Conservation (phyloP, 2,113 vertebrate genomes). For the Corythornis madagascariensis region DNA sequence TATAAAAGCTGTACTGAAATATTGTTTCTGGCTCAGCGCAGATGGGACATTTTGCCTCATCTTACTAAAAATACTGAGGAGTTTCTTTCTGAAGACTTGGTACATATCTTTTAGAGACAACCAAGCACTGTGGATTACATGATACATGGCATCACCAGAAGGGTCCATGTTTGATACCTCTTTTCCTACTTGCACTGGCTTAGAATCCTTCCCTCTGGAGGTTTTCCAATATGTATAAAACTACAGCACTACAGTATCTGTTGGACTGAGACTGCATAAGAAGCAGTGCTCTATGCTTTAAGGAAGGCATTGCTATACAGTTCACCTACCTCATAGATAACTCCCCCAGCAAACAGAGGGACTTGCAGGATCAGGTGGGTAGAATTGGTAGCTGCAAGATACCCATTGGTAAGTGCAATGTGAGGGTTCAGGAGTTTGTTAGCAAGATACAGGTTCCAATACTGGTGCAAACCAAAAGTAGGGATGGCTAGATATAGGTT, state of each 20-base stretch:
- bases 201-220: not conserved
- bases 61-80: constrained; percentile 24
- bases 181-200: not conserved
- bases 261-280: not conserved
- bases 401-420: not conserved
- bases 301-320: not conserved
- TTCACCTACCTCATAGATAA: constrained; percentile 55
- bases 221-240: not conserved
- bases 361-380: constrained; percentile 61
- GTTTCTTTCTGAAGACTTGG: constrained; percentile 10
- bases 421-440: constrained; percentile 32
- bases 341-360: constrained; percentile 57
- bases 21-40: constrained; percentile 19
- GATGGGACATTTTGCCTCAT: constrained; percentile 46
- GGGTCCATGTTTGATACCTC: not conserved
- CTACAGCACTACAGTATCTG: not conserved
- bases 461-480: constrained; percentile 13
- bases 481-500: constrained; percentile 44
- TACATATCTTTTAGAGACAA: constrained; percentile 1
- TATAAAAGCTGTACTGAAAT: constrained; percentile 12
- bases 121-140: not conserved
- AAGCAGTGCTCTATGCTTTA: not conserved
- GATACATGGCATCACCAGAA: not conserved
- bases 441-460: constrained; percentile 57
- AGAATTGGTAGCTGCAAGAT: constrained; percentile 36